Conservation (phyloP, 2,797 vertebrate genomes). For the Corythornis leucogaster region DNA sequence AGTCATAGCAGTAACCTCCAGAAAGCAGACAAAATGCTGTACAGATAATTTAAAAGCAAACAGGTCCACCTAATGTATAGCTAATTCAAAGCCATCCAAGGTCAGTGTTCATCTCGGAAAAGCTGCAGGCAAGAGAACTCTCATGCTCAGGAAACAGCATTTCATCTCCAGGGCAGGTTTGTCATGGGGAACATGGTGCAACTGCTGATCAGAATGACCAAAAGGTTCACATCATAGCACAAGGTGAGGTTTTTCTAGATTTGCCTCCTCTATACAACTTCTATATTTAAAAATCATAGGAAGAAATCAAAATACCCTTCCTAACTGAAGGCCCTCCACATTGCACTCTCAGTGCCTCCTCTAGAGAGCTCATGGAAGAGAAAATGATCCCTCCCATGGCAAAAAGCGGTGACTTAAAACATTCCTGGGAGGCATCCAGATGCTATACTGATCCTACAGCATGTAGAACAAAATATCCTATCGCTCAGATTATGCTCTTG, state of each 20-base stretch:
- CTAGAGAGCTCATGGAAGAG: neutral
- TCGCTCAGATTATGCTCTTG: constrained; percentile 24
- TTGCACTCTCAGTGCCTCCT: neutral
- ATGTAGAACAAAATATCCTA: constrained; percentile 44
- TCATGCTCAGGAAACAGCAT: neutral
- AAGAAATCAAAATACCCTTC: neutral
- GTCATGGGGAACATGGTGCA: neutral
- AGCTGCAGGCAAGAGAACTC: neutral
- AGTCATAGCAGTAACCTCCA: neutral
- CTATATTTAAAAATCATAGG: neutral
- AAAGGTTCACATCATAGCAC: neutral
- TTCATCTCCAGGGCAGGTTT: neutral
- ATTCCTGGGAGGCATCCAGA: constrained; percentile 24
- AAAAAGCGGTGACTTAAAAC: neutral
- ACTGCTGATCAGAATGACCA: neutral
- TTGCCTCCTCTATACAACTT: neutral
- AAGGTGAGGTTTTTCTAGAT: neutral
- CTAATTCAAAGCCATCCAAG: neutral
- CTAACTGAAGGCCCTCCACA: neutral
- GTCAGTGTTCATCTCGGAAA: fast-evolving
- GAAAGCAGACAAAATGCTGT: neutral
- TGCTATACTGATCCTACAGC: neutral
- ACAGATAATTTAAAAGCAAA: neutral
- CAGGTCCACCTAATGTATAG: fast-evolving
- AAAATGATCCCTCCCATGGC: constrained; percentile 25